phyloP scores from a whole-genome alignment of 2,113 vertebrate species.

The Chelonoidis abingdonii region DNA sequence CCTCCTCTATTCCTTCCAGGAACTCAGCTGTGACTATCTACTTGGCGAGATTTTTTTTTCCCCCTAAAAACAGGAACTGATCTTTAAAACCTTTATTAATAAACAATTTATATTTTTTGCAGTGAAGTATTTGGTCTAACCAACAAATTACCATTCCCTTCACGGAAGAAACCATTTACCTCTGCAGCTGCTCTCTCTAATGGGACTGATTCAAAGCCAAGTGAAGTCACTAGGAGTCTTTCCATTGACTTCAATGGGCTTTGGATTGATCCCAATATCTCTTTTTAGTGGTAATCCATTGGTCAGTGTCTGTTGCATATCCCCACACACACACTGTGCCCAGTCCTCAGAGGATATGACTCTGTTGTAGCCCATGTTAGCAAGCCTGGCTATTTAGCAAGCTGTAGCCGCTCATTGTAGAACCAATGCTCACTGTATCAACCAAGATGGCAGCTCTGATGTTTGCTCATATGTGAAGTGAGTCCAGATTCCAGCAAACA shows the following conservation, averaged over 20 bases:
- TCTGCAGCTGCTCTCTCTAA: slow-evolving; percentile 67
- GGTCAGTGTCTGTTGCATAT: not conserved
- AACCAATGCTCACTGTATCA: not conserved
- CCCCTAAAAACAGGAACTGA: slow-evolving; percentile 61
- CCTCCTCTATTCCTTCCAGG: not conserved
- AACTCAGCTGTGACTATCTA: slow-evolving; percentile 40
- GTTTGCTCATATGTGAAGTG: not conserved
- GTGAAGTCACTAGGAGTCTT: not conserved
- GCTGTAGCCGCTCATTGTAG: not conserved
- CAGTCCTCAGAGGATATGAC: not conserved
- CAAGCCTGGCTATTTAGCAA: not conserved
- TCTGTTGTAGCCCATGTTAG: not conserved
- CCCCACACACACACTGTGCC: not conserved
- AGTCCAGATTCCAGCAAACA: not conserved
- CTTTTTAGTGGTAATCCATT: not conserved
- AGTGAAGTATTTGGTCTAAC: slow-evolving; percentile 41
- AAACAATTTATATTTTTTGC: slow-evolving; percentile 73
- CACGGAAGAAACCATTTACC: slow-evolving; percentile 39
- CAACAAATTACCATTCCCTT: slow-evolving; percentile 43
- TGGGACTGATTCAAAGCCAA: not conserved
- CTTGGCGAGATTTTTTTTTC: not conserved
- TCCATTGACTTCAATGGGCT: not conserved
- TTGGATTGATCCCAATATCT: not conserved
- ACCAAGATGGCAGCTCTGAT: not conserved
- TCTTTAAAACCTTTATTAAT: slow-evolving; percentile 57